Conservation (phyloP, 1,140 invertebrate species). For the Augochlora pura region DNA sequence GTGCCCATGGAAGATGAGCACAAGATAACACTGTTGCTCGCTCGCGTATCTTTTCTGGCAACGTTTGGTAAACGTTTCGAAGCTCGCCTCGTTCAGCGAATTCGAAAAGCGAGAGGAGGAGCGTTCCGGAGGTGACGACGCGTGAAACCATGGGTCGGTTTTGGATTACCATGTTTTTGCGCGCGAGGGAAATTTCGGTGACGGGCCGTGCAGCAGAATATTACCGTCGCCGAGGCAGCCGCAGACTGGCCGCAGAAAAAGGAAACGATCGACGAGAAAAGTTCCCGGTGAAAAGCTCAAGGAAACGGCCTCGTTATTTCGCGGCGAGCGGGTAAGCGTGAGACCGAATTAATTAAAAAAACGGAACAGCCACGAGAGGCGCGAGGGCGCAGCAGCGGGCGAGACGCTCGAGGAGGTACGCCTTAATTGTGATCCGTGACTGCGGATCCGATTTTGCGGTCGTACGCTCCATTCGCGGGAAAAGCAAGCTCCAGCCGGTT, state of each 20-base stretch:
- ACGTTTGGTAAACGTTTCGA: too few species aligned
- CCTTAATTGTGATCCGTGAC: constrained; percentile 46
- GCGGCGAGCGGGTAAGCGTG: constrained; percentile 39
- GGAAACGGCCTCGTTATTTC: constrained; percentile 49
- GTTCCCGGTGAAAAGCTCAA: background rate
- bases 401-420: background rate
- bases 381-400: too few species aligned
- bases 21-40: too few species aligned
- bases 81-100: too few species aligned
- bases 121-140: too few species aligned
- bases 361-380: constrained; percentile 26
- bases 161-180: too few species aligned
- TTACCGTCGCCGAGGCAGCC: background rate
- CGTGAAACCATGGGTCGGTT: too few species aligned
- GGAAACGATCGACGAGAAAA: constrained; percentile 6
- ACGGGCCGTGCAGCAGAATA: background rate
- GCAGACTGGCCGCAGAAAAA: background rate
- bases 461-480: background rate
- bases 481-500: constrained; percentile 6
- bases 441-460: constrained; percentile 37
- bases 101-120: too few species aligned
- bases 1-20: too few species aligned
- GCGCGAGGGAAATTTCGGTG: background rate
- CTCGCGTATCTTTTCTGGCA: too few species aligned
- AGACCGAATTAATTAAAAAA: constrained; percentile 47